Conservation (phyloP, 2,113 vertebrate species). For the Pelecanoides urinatrix region DNA sequence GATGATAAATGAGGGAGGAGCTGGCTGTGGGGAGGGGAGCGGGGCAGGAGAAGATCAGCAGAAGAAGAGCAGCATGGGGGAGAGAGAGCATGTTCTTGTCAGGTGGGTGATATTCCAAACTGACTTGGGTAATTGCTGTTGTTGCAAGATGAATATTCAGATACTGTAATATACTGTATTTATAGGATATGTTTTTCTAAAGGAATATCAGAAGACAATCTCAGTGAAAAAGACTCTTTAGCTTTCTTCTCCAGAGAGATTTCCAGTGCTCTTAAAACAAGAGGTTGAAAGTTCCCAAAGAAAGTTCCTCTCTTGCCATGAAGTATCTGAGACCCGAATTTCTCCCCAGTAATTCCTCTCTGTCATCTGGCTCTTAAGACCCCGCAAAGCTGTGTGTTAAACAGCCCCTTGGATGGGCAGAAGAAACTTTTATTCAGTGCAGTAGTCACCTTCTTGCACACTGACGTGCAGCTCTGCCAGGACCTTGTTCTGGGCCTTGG, state of each 20-base stretch:
- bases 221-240: background rate
- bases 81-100: background rate
- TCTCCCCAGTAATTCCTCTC: background rate
- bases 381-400: background rate
- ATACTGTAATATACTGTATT: background rate
- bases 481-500: background rate
- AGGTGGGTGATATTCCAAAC: background rate
- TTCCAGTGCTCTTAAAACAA: conserved; percentile 9
- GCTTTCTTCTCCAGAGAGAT: background rate
- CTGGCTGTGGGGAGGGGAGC: fast-evolving
- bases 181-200: background rate
- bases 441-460: background rate
- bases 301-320: background rate
- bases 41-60: background rate
- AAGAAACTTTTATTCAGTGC: background rate
- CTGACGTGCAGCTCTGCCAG: background rate
- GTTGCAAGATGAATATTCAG: background rate
- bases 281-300: background rate
- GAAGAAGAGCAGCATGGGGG: background rate
- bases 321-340: background rate
- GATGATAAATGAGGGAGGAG: background rate
- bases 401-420: background rate
- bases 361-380: background rate
- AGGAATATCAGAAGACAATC: background rate
- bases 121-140: background rate